phyloP scores from a whole-genome alignment of 2,797 vertebrate genomes.

The Remorina albescens region DNA sequence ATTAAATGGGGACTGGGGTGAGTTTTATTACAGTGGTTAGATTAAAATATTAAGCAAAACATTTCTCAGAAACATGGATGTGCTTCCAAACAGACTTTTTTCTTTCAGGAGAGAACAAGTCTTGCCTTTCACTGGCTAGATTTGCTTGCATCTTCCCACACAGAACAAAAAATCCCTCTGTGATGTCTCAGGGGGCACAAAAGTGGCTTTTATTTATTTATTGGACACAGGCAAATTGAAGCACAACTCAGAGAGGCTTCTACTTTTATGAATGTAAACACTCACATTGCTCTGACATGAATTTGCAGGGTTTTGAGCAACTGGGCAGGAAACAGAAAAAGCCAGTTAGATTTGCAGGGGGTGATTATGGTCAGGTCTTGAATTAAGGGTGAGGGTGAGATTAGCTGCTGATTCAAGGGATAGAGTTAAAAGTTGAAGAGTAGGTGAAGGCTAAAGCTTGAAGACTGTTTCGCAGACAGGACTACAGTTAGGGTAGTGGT shows the following conservation, averaged over 20 bases:
- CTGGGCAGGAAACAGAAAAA: constrained; percentile 21
- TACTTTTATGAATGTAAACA: constrained; percentile 57
- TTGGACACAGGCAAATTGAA: constrained; percentile 62
- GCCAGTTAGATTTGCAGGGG: constrained; percentile 26
- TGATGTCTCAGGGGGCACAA: constrained; percentile 75
- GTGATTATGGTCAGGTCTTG: constrained; percentile 47
- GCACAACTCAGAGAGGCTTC: constrained; percentile 49
- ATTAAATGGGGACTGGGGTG: constrained; percentile 66
- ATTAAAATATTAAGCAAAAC: constrained; percentile 81
- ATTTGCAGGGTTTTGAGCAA: constrained; percentile 31
- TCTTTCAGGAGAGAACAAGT: constrained; percentile 71
- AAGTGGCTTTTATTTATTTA: constrained; percentile 80
- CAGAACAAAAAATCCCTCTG: constrained; percentile 78
- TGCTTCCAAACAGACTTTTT: constrained; percentile 65
- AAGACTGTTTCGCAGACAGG: constrained; percentile 16
- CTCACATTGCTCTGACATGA: constrained; percentile 49
- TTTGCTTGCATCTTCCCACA: constrained; percentile 79
- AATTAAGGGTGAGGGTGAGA: constrained; percentile 45
- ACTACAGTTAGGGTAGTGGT: constrained; percentile 25
- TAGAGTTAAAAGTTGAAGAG: constrained; percentile 50
- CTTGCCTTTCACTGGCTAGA: constrained; percentile 73
- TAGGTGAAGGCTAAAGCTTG: constrained; percentile 34
- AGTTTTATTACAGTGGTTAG: constrained; percentile 77
- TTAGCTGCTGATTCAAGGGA: constrained; percentile 54
- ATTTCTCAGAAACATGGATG: constrained; percentile 79